phyloP scores from a whole-genome alignment of 1,140 invertebrate species.

The Pollicipes pollicipes region DNA sequence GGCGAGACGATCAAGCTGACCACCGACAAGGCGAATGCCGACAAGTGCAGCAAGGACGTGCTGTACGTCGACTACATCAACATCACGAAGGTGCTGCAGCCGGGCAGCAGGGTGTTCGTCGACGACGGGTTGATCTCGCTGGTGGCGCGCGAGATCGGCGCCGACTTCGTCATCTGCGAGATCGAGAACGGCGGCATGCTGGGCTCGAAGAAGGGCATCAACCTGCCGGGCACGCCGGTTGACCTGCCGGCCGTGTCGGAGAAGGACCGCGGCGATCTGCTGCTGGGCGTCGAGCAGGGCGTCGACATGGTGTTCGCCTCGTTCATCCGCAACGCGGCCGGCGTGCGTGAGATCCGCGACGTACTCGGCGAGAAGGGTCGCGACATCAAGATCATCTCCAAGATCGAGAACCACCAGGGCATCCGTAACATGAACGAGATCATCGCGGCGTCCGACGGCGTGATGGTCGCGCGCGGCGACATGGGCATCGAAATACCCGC shows the following conservation, averaged over 20 bases:
- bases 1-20: constrained; percentile 78
- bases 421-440: constrained; percentile 88
- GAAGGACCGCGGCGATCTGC: constrained; percentile 86
- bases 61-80: constrained; percentile 86
- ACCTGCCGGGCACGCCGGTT: constrained; percentile 87
- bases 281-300: constrained; percentile 85
- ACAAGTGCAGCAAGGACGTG: constrained; percentile 56
- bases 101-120: constrained; percentile 73
- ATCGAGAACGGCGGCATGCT: constrained; percentile 93
- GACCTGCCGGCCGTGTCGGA: constrained; percentile 96
- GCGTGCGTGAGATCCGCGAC: constrained; percentile 67
- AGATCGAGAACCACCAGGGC: constrained; percentile 95
- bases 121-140: constrained; percentile 97
- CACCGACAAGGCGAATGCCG: constrained; percentile 59
- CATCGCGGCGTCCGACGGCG: constrained; percentile 78
- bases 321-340: constrained; percentile 90
- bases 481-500: constrained; percentile 94
- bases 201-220: constrained; percentile 92
- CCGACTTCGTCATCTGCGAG: constrained; percentile 44
- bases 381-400: constrained; percentile 86
- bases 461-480: constrained; percentile 94
- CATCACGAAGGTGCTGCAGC: constrained; percentile 80
- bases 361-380: constrained; percentile 83
- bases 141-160: constrained; percentile 49
- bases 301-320: constrained; percentile 99